Base-by-base conservation (phyloP, 2,888 invertebrate species). In the Dicroscelio sp. region DNA sequence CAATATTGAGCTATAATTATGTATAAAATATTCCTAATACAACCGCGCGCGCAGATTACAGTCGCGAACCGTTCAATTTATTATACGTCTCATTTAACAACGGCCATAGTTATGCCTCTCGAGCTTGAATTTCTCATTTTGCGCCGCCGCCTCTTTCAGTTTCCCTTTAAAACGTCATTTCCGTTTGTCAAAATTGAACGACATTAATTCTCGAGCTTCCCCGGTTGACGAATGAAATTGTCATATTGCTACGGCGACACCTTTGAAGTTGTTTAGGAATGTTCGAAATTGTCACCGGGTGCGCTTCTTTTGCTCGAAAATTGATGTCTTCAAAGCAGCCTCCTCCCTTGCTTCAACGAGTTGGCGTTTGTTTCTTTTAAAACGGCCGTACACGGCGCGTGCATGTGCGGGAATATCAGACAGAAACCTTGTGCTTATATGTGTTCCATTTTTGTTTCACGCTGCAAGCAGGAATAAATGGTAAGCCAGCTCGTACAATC, bases 391-490 rank as follows among this genome's bases (percentile, higher is more conserved):
- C 43, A 55, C 38, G 25, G n/a, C 31, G 33, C 43, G 33, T 86
- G 91, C 88, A 82, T 80, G 90, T 35, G 52, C 71, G 79, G 79
- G 55, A 25, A 58, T 69, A 73, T 52, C 43, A 86, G 33, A n/a
- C n/a, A n/a, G 33, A 43, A 76, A 83, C 65, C 80, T 60, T 87
- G 58, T 80, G 86, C 86, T 90, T 90, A 91, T 86, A 83, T 79
- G 58, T 76, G 75, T 87, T 87, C 35, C 94, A 95, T 95, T 93
- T 95, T 67, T 96, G 95, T 96, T 96, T 95, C 96, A 96, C 95
- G 96, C 96, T 86, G 94, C 95, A 82, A 93, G 93, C 95, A 96
- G 96, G 96, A 96, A 96, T 94, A 96, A 96, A 96, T 96, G 96
- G 96, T 96, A 95, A 96, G 96, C 94, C 88, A 82, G 58, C 58